A percentile compares a stretch with the other conserved stretches of the same genome.
Conservation (phyloP, 2,888 invertebrate genomes). For the Eupithecia centaureata region DNA sequence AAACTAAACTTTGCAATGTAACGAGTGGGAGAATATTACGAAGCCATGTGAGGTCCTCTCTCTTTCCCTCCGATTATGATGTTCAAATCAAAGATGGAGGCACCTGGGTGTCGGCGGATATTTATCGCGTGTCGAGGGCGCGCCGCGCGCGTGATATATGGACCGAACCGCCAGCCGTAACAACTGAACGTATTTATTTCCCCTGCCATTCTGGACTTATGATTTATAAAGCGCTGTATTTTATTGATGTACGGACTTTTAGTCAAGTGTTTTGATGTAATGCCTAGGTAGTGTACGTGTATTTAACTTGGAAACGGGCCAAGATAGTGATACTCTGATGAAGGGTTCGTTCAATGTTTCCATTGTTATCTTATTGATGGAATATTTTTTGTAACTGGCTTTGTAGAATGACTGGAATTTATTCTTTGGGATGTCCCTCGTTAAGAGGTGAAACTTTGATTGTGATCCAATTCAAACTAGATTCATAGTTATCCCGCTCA, state of each 20-base stretch:
- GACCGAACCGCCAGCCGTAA: neutral
- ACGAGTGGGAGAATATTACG: neutral
- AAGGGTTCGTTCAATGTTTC: neutral
- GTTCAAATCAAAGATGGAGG: neutral
- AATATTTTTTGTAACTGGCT: too few relatives aligned
- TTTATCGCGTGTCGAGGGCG: neutral
- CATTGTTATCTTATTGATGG: neutral
- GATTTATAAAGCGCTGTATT: slow-evolving; percentile 6
- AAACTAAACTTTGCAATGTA: too few relatives aligned
- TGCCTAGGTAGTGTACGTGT: neutral
- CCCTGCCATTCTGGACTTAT: neutral
- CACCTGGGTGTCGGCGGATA: neutral
- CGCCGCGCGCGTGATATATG: neutral
- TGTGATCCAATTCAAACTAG: too few relatives aligned
- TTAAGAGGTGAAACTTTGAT: neutral
- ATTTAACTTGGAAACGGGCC: neutral
- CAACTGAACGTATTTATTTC: slow-evolving; percentile 5
- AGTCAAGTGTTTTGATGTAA: neutral
- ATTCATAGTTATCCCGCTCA: too few relatives aligned
- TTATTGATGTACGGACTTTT: neutral
- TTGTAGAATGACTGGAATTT: neutral
- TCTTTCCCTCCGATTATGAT: neutral
- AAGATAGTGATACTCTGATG: neutral
- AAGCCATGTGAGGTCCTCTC: neutral
- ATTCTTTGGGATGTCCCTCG: neutral